These are phyloP conservation scores for Amiota minor DNA, from an alignment of 2,888 invertebrate species.

Conservation along the genomic window DNA sequence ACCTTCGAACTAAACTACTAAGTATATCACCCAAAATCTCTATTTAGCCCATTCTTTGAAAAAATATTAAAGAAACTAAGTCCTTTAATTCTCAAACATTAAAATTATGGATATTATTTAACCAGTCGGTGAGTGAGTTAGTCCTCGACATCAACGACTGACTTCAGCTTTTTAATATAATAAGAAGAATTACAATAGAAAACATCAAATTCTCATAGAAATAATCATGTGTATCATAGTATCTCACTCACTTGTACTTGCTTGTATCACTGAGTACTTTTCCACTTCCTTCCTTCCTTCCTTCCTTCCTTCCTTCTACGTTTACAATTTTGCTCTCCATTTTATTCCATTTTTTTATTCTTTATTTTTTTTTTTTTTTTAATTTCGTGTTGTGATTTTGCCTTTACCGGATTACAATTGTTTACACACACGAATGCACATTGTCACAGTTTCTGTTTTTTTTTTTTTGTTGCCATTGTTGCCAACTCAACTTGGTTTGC, in stretches of 20 bases:
- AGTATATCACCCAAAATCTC: too few relatives aligned
- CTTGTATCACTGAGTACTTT: not conserved
- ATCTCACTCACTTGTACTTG: not conserved
- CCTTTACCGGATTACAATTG: constrained; percentile 64
- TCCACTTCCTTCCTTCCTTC: constrained; percentile 37
- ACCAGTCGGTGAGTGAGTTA: too few relatives aligned
- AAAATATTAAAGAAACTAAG: too few relatives aligned
- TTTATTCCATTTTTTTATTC: too few relatives aligned
- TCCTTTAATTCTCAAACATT: too few relatives aligned
- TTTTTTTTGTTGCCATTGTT: constrained; percentile 31
- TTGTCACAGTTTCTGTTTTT: constrained; percentile 56
- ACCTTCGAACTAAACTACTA: too few relatives aligned
- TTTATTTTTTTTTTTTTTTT: too few relatives aligned
- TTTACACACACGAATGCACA: constrained; percentile 65
- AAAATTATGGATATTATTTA: too few relatives aligned
- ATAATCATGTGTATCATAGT: not conserved
- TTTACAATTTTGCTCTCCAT: too few relatives aligned
- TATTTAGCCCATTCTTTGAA: too few relatives aligned
- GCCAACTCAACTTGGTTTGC: constrained; percentile 16
- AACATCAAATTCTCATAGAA: not conserved
- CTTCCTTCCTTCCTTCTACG: constrained; percentile 17
- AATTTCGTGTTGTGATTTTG: constrained; percentile 53
- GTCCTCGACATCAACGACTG: not conserved
- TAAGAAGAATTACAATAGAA: not conserved
- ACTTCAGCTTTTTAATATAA: not conserved